Conservation (phyloP, 2,888 invertebrate genomes). For the Nowickia ferox region DNA sequence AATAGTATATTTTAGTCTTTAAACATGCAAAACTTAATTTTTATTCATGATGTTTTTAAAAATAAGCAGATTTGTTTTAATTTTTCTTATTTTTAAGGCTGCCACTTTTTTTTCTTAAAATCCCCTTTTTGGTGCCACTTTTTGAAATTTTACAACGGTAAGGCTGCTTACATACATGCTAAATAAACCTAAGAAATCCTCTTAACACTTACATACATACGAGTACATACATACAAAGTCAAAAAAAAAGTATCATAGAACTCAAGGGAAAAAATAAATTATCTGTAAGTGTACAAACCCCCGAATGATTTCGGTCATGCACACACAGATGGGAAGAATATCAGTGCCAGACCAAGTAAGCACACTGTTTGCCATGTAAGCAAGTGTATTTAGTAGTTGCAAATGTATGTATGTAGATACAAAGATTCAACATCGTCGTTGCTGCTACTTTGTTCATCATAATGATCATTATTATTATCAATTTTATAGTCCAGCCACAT, state of each 20-base stretch:
- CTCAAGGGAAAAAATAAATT: neutral
- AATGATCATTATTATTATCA: constrained; percentile 38
- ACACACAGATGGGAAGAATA: neutral
- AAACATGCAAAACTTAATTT: too few species aligned
- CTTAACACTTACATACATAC: neutral
- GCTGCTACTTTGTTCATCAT: constrained; percentile 11
- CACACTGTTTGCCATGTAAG: constrained; percentile 4
- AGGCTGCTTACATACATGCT: too few species aligned
- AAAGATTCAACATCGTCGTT: constrained; percentile 33
- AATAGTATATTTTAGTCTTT: too few species aligned
- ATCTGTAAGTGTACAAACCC: neutral
- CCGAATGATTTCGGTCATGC: constrained; percentile 9
- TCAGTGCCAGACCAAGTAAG: neutral
- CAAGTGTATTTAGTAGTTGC: constrained; percentile 32
- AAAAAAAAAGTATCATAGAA: neutral
- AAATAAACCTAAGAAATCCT: too few species aligned
- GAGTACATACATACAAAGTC: neutral
- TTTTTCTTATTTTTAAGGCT: too few species aligned
- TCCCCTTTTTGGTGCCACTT: too few species aligned
- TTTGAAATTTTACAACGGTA: too few species aligned
- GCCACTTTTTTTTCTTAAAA: too few species aligned
- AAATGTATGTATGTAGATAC: neutral
- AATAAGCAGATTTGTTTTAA: too few species aligned
- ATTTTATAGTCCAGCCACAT: constrained; percentile 63
- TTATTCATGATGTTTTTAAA: too few species aligned